Conservation (phyloP, 2,113 vertebrate species). For the Mastomys coucha region DNA sequence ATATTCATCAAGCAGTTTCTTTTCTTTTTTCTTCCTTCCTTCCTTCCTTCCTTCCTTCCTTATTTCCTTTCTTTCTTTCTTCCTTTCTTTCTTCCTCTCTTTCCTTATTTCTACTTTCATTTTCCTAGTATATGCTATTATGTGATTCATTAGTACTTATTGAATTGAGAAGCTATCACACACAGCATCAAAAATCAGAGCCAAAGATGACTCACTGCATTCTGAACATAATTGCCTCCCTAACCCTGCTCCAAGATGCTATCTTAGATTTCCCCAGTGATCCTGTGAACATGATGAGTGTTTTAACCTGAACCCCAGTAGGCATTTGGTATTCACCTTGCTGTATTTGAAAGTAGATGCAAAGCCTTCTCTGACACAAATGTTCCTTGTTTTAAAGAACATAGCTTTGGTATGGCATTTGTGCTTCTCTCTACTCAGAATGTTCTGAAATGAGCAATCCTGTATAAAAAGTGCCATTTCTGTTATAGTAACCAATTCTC, state of each 20-base stretch:
- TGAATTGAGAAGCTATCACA: neutral
- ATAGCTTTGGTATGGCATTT: neutral
- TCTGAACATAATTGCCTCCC: neutral
- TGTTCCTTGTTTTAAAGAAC: neutral
- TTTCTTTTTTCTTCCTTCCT: accelerated
- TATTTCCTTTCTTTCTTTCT: neutral
- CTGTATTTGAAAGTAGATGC: constrained; percentile 38
- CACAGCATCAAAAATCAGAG: neutral
- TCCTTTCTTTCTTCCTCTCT: neutral
- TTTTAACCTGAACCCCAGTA: neutral
- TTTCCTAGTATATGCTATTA: neutral
- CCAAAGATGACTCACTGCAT: neutral
- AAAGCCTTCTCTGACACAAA: neutral
- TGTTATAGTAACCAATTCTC: constrained; percentile 65
- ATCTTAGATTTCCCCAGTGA: constrained; percentile 4
- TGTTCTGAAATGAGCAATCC: constrained; percentile 58
- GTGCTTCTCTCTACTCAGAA: constrained; percentile 63
- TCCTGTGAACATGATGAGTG: neutral
- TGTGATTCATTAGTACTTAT: neutral
- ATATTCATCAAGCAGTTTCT: neutral
- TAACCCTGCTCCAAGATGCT: neutral
- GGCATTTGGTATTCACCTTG: constrained; percentile 25
- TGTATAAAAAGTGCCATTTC: constrained; percentile 59
- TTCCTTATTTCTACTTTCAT: neutral
- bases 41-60: accelerated